Evolutionary conservation across 2,888 invertebrate species (phyloP), one percentile per base, ranked within the genome.

Genomic region (Halocaridina rubra): DNA sequence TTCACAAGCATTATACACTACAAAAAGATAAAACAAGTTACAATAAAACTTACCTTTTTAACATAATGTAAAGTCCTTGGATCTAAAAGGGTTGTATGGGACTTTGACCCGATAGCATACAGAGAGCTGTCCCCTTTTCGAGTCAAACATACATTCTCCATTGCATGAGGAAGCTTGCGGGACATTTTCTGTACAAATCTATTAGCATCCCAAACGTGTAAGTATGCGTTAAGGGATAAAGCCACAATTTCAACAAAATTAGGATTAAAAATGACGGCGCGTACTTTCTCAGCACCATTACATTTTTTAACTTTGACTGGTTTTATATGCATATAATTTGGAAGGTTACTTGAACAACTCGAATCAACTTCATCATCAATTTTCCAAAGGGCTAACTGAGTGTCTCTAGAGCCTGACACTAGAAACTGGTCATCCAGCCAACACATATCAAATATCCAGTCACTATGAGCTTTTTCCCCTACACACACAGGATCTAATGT

Each of bases 391-490:
- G 96, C 96, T 92, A 98, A 93, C 90, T 95, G 95, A 3, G 96
- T 96, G 91, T 98, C 98, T 79, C 97, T 94, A 0, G 97, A 97
- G 13, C 98, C 98, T 5, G 97, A 96, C 82, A 98, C 97, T 80
- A 98, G 92, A 92, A 96, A 97, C 91, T 98, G 95, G 91, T 98
- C 98, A 91, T 98, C 98, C 87, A 98, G 91, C 98, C 98, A 98
- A 88, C 96, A 96, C 94, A 97, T 94, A 90, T 98, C 98, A 90
- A 93, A 94, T 88, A 97, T 95, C 95, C 97, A 97, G 91, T 98
- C 98, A 89, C 94, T 94, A 90, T 98, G 98, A 0, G 96, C 96
- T 89, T 92, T 92, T 92, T 98, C 97, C 0, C 98, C 98, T 13
- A 98, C 96, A 91, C 96, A 97, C 2, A 98, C 82, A 19, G 85